Conservation (phyloP, 2,888 invertebrate genomes). For the Ormyrus labotus region DNA sequence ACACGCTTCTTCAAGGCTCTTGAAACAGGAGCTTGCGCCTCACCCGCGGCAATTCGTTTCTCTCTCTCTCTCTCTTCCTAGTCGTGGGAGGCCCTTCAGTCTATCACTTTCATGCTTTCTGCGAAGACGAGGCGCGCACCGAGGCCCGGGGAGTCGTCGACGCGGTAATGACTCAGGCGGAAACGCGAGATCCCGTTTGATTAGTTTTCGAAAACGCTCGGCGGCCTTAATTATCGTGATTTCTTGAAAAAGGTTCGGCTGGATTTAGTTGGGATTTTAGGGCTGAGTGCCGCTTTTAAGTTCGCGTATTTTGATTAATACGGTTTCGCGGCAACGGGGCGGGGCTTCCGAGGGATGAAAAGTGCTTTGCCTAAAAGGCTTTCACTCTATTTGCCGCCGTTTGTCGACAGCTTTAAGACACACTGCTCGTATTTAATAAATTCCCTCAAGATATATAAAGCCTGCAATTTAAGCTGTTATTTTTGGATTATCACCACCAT, state of each 20-base stretch:
- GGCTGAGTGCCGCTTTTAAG: no score
- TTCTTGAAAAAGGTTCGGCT: not conserved
- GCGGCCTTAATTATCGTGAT: constrained; percentile 31
- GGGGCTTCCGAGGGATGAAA: no score
- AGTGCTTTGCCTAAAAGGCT: no score
- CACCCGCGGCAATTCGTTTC: constrained; percentile 32
- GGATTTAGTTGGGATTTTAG: no score
- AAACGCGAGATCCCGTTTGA: constrained; percentile 29
- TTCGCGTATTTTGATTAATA: no score
- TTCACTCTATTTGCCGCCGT: no score
- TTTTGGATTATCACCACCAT: no score
- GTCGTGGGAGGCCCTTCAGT: constrained; percentile 5
- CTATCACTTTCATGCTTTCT: constrained; percentile 33
- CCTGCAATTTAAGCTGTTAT: no score
- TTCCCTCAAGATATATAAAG: no score
- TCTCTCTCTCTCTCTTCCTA: not conserved
- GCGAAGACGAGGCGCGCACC: not conserved
- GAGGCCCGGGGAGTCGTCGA: not conserved
- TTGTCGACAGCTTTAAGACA: no score
- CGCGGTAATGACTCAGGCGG: not conserved
- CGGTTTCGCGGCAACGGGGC: no score
- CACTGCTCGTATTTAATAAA: no score
- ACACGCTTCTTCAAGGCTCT: constrained; percentile 51
- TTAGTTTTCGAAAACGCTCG: constrained; percentile 38
- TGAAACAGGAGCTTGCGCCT: constrained; percentile 43